Evolutionary conservation across 2,888 invertebrate genomes (phyloP).

Genomic region (Hirtodrosophila trivittata): DNA sequence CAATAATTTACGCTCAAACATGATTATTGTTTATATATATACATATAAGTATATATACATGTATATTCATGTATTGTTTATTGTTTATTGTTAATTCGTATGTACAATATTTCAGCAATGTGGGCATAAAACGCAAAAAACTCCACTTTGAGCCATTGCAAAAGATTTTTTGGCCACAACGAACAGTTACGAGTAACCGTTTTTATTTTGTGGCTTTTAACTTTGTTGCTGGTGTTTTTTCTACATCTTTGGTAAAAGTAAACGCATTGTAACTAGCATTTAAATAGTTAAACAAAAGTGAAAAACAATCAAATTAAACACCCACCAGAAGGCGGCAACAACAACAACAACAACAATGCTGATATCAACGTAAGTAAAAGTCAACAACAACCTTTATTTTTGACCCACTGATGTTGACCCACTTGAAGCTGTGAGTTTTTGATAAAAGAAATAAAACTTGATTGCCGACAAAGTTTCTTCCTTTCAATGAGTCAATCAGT

Average conservation of each 20-base stretch:
- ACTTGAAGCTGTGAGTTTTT: constrained; percentile 43
- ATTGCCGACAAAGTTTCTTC: constrained; percentile 16
- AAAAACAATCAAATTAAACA: constrained; percentile 46
- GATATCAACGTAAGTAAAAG: constrained; percentile 80
- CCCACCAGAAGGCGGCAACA: constrained; percentile 41
- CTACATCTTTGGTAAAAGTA: constrained; percentile 46
- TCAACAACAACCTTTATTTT: constrained; percentile 45
- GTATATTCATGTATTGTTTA: background rate
- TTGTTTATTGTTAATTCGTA: constrained; percentile 8
- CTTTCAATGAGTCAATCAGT: constrained; percentile 16
- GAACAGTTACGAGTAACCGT: constrained; percentile 45
- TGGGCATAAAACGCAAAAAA: constrained; percentile 65
- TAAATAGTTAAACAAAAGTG: constrained; percentile 58
- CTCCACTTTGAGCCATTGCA: constrained; percentile 58
- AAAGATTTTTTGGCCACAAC: constrained; percentile 53
- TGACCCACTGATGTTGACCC: constrained; percentile 73
- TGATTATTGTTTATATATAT: constrained; percentile 53
- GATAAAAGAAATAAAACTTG: constrained; percentile 19
- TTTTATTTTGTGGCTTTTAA: constrained; percentile 8
- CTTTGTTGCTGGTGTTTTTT: background rate
- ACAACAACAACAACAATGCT: constrained; percentile 48
- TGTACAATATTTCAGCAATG: constrained; percentile 70
- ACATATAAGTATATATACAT: constrained; percentile 24
- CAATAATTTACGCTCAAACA: constrained; percentile 60
- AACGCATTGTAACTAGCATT: constrained; percentile 60